These are phyloP conservation scores for Chymomyza amoena DNA, from an alignment of 2,888 invertebrate genomes.

Conservation along the genomic window DNA sequence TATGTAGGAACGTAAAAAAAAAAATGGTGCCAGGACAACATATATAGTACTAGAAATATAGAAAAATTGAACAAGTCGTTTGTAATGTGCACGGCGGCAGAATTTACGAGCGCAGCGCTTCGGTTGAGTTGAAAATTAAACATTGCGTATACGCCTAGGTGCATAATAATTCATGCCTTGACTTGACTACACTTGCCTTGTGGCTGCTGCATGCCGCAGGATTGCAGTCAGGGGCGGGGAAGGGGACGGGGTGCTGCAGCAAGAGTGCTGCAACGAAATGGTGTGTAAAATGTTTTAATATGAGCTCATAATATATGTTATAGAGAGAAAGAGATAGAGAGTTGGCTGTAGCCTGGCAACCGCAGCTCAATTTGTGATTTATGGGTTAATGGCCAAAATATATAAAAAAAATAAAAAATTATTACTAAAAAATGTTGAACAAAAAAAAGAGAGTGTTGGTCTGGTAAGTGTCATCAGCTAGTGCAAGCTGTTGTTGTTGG, in stretches of 20 bases:
- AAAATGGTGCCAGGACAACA: constrained; percentile 20
- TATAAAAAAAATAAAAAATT: constrained; percentile 13
- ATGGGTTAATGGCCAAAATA: constrained; percentile 30
- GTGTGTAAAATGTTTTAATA: constrained; percentile 72
- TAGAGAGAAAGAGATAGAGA: constrained; percentile 18
- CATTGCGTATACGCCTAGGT: constrained; percentile 74
- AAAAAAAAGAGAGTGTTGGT: constrained; percentile 1
- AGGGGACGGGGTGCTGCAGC: neutral
- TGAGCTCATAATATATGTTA: constrained; percentile 65
- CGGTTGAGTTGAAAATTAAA: constrained; percentile 70
- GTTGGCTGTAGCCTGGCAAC: constrained; percentile 12
- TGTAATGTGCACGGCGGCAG: constrained; percentile 50
- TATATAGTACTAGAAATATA: constrained; percentile 25
- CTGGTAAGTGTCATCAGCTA: constrained; percentile 38
- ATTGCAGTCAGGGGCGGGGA: neutral
- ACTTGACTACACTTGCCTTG: neutral
- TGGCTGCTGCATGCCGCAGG: constrained; percentile 20
- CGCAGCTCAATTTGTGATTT: constrained; percentile 69
- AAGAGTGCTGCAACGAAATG: constrained; percentile 56
- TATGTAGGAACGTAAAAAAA: neutral
- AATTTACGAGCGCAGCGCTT: constrained; percentile 63
- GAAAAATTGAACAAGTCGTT: constrained; percentile 72
- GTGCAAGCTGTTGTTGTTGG: constrained; percentile 12
- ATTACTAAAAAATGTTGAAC: neutral
- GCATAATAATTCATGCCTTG: constrained; percentile 69